A percentile compares a stretch with the other conserved stretches of the same genome.
Conservation (phyloP, 2,888 invertebrate species). For the Ischnura elegans region DNA sequence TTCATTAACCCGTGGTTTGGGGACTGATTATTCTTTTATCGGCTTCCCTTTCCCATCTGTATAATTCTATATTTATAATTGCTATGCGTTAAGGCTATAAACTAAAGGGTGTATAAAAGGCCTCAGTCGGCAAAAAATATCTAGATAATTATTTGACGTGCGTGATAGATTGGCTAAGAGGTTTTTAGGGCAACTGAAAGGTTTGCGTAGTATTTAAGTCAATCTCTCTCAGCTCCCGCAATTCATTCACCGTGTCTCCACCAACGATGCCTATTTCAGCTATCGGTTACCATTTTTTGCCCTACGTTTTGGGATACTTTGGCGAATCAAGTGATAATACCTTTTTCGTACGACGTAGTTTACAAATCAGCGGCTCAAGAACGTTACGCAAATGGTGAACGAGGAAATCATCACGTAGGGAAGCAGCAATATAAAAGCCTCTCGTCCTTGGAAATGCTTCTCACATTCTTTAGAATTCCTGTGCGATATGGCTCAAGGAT, state of each 20-base stretch:
- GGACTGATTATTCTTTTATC: no score
- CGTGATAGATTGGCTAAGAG: no score
- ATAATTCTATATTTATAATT: no score
- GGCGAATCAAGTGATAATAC: not conserved
- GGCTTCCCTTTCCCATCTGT: no score
- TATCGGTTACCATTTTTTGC: not conserved
- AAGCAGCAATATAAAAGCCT: not conserved
- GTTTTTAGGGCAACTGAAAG: not conserved
- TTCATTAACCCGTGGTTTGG: no score
- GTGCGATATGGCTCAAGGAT: not conserved
- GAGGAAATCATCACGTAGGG: not conserved
- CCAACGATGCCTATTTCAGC: not conserved
- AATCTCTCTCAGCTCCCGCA: not conserved
- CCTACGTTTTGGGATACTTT: not conserved
- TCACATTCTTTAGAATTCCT: not conserved
- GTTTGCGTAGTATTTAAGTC: not conserved
- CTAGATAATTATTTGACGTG: no score
- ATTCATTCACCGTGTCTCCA: not conserved
- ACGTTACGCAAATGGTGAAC: not conserved
- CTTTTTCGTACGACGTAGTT: not conserved
- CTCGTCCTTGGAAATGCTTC: not conserved
- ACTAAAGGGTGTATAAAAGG: no score
- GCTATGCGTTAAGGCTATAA: no score
- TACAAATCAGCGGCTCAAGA: not conserved
- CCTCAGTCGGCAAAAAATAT: no score